Evolutionary conservation across 2,888 invertebrate species (phyloP), one percentile per base, ranked within the genome.

Genomic region (Alentia gelatinosa): DNA sequence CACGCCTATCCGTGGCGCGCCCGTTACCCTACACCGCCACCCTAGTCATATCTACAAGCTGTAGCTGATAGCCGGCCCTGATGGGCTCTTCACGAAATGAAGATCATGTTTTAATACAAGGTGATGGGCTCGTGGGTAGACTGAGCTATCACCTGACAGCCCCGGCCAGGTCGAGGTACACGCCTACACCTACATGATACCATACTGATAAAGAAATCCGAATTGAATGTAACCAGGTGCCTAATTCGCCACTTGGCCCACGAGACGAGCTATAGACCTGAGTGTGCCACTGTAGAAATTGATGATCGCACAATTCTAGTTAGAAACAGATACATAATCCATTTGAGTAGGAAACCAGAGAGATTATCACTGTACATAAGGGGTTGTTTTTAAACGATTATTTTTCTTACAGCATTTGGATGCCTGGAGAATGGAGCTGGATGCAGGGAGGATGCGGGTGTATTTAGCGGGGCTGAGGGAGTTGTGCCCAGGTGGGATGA

Each of bases 21-120:
- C 68, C 68, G 30, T 30, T 30, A 83, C 83, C 37, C 30, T 35
- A 9, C 68, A 68, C 23, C 56, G 56, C 56, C 56, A 56, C 19
- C 68, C 68, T n/a, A 30, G 68, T n/a, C 68, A 26, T 68, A 68
- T 68, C 33, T 68, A 30, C 30, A 30, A 68, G 23, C 26, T 68
- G 12, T 68, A 26, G 26, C 12, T 68, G 30, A 68, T 68, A 68
- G 68, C 30, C 12, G 33, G n/a, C 23, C 23, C n/a, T 68, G 68
- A 56, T 68, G 30, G 68, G 68, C 33, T 68, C 33, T 30, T 68
- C 12, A 26, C 68, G 26, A 68, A 68, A 68, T 68, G 30, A 68
- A 68, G 68, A 68, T 56, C 56, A 56, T 56, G 56, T 56, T 56
- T 74, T 74, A 74, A 74, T 74, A 74, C 74, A 74, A 26, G 74